These are phyloP conservation scores for Drosophila mayri DNA, from an alignment of 1,140 invertebrate genomes.

Conservation along the genomic window DNA sequence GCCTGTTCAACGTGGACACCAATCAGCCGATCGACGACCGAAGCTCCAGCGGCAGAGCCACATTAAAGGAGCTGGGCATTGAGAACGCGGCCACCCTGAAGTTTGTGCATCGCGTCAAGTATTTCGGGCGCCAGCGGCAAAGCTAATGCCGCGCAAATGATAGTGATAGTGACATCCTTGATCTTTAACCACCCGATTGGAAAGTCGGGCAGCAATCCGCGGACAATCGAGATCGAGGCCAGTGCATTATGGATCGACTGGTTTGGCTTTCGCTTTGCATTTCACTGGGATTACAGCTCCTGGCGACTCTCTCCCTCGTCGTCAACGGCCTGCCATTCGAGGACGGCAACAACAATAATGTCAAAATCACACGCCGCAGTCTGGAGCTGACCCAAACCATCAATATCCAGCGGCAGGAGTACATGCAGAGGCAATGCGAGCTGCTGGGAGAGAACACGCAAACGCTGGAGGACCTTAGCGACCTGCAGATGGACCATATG, in stretches of 20 bases:
- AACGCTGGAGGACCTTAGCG: conserved; percentile 85
- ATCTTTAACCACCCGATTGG: conserved; percentile 17
- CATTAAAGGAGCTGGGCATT: conserved; percentile 85
- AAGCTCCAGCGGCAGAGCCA: conserved; percentile 85
- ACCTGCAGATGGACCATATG: conserved; percentile 89
- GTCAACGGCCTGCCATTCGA: conserved; percentile 58
- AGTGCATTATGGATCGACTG: conserved; percentile 48
- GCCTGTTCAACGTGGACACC: conserved; percentile 85
- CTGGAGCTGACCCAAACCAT: conserved; percentile 87
- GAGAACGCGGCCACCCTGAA: conserved; percentile 87
- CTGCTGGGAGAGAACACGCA: conserved; percentile 83
- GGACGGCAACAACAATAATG: conserved; percentile 83
- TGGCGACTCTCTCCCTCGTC: conserved; percentile 13
- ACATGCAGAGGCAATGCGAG: conserved; percentile 88
- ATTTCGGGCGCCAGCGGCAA: conserved; percentile 70
- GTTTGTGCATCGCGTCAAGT: conserved; percentile 87
- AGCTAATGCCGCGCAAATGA: conserved; percentile 25
- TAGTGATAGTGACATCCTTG: conserved; percentile 11
- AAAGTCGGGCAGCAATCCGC: conserved; percentile 40
- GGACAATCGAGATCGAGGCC: conserved; percentile 19
- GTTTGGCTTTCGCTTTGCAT: conserved; percentile 44
- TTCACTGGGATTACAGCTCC: conserved; percentile 33
- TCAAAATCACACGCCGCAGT: conserved; percentile 85
- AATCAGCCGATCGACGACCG: conserved; percentile 78
- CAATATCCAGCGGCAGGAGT: conserved; percentile 89